phyloP scores from a whole-genome alignment of 2,113 vertebrate species.

The Petaurus breviceps region DNA sequence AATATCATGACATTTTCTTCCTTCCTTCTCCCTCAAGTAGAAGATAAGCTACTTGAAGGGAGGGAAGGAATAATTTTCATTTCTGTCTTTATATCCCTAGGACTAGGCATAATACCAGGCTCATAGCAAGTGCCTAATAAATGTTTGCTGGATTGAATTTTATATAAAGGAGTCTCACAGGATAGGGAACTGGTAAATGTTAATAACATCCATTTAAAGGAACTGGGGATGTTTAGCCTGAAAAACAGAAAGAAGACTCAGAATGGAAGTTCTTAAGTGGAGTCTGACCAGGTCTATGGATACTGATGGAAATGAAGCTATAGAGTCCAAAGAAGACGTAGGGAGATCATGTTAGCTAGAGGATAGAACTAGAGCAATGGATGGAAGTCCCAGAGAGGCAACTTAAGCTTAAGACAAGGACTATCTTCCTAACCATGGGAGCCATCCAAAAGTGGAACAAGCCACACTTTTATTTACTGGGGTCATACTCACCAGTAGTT shows the following conservation, averaged over 20 bases:
- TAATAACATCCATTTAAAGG: background rate
- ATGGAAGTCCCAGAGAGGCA: background rate
- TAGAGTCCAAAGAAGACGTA: background rate
- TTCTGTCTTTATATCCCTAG: background rate
- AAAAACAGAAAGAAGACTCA: background rate
- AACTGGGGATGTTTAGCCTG: background rate
- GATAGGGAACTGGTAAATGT: background rate
- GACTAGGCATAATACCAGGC: background rate
- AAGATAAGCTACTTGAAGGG: background rate
- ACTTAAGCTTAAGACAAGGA: background rate
- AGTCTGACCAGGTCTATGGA: background rate
- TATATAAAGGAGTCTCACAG: background rate
- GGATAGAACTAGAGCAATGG: background rate
- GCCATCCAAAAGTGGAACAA: background rate
- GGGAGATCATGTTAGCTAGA: background rate
- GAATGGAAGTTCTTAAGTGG: background rate
- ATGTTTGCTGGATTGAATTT: background rate
- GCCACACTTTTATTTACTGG: background rate
- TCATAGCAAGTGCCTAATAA: background rate
- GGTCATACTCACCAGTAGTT: background rate
- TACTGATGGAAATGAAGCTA: background rate
- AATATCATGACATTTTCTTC: background rate
- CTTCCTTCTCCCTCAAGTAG: background rate
- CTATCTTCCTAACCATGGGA: background rate
- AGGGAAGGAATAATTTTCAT: background rate